A percentile compares a stretch with the other conserved stretches of the same genome.
These are phyloP conservation scores for Mastigias papua DNA, from an alignment of 30 jellyfish, hydroid and myxozoan genomes.

Conservation along the genomic window DNA sequence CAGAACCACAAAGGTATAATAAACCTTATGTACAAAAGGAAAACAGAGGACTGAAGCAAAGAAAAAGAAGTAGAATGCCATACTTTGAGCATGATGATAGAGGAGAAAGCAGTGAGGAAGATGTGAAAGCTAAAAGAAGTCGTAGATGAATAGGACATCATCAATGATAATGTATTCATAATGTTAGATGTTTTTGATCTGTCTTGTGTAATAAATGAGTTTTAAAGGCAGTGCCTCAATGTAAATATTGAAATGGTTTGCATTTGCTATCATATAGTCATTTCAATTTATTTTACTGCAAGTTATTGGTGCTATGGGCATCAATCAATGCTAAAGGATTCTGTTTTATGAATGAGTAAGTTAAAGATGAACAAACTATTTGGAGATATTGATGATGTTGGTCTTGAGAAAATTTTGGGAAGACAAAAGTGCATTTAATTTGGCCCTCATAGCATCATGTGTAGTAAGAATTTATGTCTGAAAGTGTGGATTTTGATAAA, in stretches of 20 bases:
- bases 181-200: background rate
- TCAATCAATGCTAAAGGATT: no score
- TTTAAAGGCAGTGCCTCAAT: background rate
- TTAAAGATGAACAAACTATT: no score
- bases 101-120: constrained; percentile 71
- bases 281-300: background rate
- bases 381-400: no score
- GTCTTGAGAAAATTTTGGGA: no score
- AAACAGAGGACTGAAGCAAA: constrained; percentile 29
- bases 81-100: constrained; percentile 81
- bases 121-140: constrained; percentile 33
- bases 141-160: constrained; percentile 21
- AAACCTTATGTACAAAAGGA: constrained; percentile 47
- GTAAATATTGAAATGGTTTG: background rate
- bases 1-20: constrained; percentile 15
- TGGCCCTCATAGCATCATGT: no score
- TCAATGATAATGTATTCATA: no score
- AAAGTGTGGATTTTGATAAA: no score
- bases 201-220: background rate
- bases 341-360: no score
- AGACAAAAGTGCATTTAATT: no score
- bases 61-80: constrained; percentile 69
- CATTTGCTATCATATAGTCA: background rate
- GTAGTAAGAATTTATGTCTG: no score
- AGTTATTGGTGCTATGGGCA: no score